Evolutionary conservation across 2,797 vertebrate species (phyloP), one percentile per base, ranked within the genome.

Genomic region (Philypnodon macrostomus): DNA sequence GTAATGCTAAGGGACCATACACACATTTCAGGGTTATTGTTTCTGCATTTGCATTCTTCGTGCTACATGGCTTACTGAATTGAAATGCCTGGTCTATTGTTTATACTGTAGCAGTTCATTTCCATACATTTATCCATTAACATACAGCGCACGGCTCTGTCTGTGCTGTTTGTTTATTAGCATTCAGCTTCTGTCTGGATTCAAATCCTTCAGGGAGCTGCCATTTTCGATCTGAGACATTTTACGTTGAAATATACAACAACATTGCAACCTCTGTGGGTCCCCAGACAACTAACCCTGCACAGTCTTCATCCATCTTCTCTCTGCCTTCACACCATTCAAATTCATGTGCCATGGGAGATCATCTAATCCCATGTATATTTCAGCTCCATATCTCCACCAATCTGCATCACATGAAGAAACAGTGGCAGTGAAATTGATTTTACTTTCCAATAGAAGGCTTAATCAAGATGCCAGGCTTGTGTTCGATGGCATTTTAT

Each of bases 231-330:
- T 83, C 51, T 11, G 67, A 78, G 68, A 68, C 56, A 63, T 82
- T 79, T 82, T 71, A 68, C 26, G 32, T 66, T 62, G 70, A n/a
- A n/a, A 75, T 57, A 63, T 55, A 53, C 62, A 75, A 73, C 73
- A 67, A 71, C 34, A 42, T 50, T 59, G 67, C 54, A 70, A 60
- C 66, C 72, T 71, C 75, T 70, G 58, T 15, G 1, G 19, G 47
- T 73, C 74, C 73, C 80, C 59, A 69, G 86, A 85, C 72, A 82
- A 65, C 71, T 55, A 53, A 59, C 66, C 59, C 47, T 21, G 55
- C 71, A 81, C 77, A 70, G 61, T 87, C 73, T 75, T 63, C 77
- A 77, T 81, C 79, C 61, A 68, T 79, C 81, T 73, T 65, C 71
- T 63, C 55, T 60, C 63, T 46, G 16, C 37, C 58, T 62, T 68